Conservation (phyloP, 2,113 vertebrate genomes). For the Recurvirostra avosetta region DNA sequence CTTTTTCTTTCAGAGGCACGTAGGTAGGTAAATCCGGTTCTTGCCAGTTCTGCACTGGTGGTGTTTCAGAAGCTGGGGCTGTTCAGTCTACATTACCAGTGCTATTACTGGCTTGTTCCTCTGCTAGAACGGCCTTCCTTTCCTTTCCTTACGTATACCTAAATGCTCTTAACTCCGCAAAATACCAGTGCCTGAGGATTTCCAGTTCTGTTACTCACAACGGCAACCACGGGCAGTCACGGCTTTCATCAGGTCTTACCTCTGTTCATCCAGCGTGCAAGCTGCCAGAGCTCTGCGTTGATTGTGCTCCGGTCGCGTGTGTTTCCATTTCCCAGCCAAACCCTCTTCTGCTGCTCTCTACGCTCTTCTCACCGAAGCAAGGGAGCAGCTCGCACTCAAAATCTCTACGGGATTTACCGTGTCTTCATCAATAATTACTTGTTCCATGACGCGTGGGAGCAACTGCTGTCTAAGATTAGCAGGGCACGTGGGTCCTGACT, state of each 20-base stretch:
- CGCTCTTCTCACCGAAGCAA: background rate
- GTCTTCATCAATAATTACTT: background rate
- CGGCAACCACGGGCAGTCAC: no score
- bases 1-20: background rate
- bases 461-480: background rate
- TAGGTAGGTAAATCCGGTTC: accelerated
- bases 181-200: background rate
- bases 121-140: background rate
- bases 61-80: background rate
- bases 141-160: no score
- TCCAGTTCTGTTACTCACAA: background rate
- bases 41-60: background rate
- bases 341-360: background rate
- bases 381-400: background rate
- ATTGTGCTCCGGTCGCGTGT: background rate
- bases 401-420: background rate
- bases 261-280: background rate
- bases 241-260: no score
- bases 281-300: background rate
- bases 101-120: background rate
- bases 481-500: background rate
- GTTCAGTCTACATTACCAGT: background rate
- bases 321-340: background rate
- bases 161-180: background rate
- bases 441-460: background rate